A percentile compares a stretch with the other conserved stretches of the same genome.
These are phyloP conservation scores for Zaprionus nigranus DNA, from an alignment of 1,140 invertebrate genomes.

Conservation along the genomic window DNA sequence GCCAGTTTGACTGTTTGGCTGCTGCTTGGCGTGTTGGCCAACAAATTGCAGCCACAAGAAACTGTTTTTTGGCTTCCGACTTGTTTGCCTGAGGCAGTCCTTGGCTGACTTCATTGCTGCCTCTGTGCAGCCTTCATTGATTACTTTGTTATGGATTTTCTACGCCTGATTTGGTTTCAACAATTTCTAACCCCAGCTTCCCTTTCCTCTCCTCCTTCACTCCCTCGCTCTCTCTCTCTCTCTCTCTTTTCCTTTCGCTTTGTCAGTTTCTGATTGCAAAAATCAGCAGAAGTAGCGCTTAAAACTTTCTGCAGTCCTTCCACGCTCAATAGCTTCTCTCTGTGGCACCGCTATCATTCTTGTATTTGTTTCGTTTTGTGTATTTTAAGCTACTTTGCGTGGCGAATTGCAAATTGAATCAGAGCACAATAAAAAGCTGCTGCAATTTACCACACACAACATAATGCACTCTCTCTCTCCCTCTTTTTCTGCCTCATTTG, in stretches of 20 bases:
- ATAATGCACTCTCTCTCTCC: neutral
- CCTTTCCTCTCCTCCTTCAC: neutral
- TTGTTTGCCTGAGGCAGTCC: slow-evolving; percentile 46
- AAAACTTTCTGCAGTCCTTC: slow-evolving; percentile 53
- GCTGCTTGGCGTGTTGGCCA: slow-evolving; percentile 73
- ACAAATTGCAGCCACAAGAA: slow-evolving; percentile 79
- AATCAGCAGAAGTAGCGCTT: slow-evolving; percentile 59
- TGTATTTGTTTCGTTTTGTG: neutral
- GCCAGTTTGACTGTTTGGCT: slow-evolving; percentile 46
- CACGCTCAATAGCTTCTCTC: slow-evolving; percentile 18
- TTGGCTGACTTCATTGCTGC: slow-evolving; percentile 31
- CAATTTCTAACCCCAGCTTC: slow-evolving; percentile 30
- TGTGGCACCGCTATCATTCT: neutral
- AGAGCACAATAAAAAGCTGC: neutral
- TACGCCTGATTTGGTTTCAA: slow-evolving; percentile 52
- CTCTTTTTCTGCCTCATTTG: neutral
- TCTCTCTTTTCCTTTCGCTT: slow-evolving; percentile 6
- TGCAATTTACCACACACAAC: slow-evolving; percentile 6
- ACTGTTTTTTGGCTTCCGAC: slow-evolving; percentile 74
- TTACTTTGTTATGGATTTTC: slow-evolving; percentile 79
- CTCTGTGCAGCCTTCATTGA: slow-evolving; percentile 64
- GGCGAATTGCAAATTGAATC: slow-evolving; percentile 7
- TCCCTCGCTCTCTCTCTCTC: neutral
- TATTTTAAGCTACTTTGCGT: slow-evolving; percentile 13
- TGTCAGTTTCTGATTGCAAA: slow-evolving; percentile 58